These are phyloP conservation scores for Drosophila yooni DNA, from an alignment of 2,888 invertebrate species.

Conservation along the genomic window DNA sequence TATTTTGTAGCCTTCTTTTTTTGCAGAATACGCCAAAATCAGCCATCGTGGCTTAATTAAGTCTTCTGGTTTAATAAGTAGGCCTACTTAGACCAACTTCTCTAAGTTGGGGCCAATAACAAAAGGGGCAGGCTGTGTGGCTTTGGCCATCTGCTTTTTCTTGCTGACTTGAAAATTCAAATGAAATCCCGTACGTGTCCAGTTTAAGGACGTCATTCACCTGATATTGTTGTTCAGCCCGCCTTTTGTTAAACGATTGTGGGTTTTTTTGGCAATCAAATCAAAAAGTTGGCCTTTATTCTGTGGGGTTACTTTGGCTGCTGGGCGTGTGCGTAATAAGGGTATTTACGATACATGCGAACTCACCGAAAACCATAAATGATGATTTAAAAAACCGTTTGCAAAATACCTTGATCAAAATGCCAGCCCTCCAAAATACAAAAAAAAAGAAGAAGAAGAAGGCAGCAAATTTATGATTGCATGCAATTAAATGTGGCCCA, in stretches of 20 bases:
- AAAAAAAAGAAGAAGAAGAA: slow-evolving; percentile 1
- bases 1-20: slow-evolving; percentile 23
- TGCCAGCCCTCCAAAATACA: slow-evolving; percentile 1
- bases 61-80: slow-evolving; percentile 6
- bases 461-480: slow-evolving; percentile 56
- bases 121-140: slow-evolving; percentile 8
- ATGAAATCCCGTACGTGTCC: slow-evolving; percentile 68
- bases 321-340: slow-evolving; percentile 52
- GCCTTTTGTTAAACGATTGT: slow-evolving; percentile 50
- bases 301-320: slow-evolving; percentile 14
- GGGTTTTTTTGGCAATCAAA: slow-evolving; percentile 49
- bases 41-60: slow-evolving; percentile 49
- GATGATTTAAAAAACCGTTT: slow-evolving; percentile 62
- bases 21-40: slow-evolving; percentile 33
- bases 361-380: slow-evolving; percentile 57
- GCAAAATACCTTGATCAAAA: slow-evolving; percentile 25
- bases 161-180: slow-evolving; percentile 65
- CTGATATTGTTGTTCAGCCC: slow-evolving; percentile 15
- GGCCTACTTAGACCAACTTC: background rate
- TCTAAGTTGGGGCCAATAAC: background rate
- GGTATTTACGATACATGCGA: slow-evolving; percentile 61
- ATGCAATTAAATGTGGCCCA: slow-evolving; percentile 50
- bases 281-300: slow-evolving; percentile 45
- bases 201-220: slow-evolving; percentile 27
- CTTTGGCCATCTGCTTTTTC: slow-evolving; percentile 50